Evolutionary conservation across 2,888 invertebrate species (phyloP).

Genomic region (Bombylius major): DNA sequence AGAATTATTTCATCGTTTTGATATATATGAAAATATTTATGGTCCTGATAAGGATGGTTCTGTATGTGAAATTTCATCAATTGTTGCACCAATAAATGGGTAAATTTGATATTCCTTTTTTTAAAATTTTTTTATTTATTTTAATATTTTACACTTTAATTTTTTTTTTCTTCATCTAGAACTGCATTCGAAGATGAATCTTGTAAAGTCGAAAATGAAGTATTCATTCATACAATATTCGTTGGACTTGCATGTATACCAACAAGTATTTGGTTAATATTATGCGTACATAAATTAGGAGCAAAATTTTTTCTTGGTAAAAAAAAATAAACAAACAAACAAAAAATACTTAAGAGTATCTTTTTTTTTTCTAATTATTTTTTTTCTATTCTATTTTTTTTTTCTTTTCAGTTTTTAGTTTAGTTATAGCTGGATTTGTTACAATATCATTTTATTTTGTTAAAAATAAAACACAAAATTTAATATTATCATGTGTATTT

Average conservation of each 20-base stretch:
- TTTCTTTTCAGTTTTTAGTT: slow-evolving; percentile 52
- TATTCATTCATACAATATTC: slow-evolving; percentile 64
- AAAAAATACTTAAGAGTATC: neutral
- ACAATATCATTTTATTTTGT: slow-evolving; percentile 67
- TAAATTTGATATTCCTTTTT: neutral
- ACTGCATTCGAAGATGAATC: neutral
- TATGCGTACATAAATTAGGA: slow-evolving; percentile 66
- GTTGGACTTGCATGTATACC: slow-evolving; percentile 71
- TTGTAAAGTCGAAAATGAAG: slow-evolving; percentile 46
- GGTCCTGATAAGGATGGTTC: slow-evolving; percentile 52
- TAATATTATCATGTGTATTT: slow-evolving; percentile 64
- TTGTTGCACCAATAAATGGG: slow-evolving; percentile 33
- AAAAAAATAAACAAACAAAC: neutral
- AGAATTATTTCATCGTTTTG: slow-evolving; percentile 73
- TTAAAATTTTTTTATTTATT: neutral
- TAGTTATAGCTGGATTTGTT: slow-evolving; percentile 57
- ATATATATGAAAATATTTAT: slow-evolving; percentile 54
- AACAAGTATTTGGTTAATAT: slow-evolving; percentile 63
- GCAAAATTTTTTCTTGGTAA: slow-evolving; percentile 69
- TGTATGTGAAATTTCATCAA: slow-evolving; percentile 64
- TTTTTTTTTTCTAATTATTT: neutral
- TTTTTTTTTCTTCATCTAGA: neutral
- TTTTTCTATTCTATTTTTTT: neutral
- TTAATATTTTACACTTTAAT: neutral
- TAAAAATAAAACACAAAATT: slow-evolving; percentile 53